Percentiles rank a stretch among this genome's conserved stretches.
Conservation (phyloP, 2,888 invertebrate species). For the Sinotaia quadrata region DNA sequence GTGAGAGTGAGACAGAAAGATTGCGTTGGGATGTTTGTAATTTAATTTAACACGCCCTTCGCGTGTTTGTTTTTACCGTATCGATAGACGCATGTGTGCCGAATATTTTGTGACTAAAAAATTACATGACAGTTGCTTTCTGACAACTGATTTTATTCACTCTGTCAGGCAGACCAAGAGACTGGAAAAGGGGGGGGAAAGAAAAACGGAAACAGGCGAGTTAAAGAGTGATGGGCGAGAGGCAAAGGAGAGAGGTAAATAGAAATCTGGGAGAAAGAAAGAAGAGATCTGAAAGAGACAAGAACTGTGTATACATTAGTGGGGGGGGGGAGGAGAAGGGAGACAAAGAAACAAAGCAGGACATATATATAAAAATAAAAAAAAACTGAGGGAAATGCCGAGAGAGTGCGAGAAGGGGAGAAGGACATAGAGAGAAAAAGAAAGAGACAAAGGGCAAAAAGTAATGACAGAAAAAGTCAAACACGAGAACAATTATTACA, state of each 20-base stretch:
- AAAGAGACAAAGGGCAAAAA: slow-evolving; percentile 7
- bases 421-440: slow-evolving; percentile 20
- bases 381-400: not conserved
- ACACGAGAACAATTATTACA: not conserved
- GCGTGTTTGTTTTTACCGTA: no score
- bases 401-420: not conserved
- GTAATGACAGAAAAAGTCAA: not conserved
- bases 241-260: not conserved
- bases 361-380: slow-evolving; percentile 5
- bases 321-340: slow-evolving; percentile 5
- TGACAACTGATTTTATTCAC: no score
- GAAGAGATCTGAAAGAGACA: slow-evolving; percentile 5
- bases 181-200: slow-evolving; percentile 19
- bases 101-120: no score
- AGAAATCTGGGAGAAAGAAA: not conserved
- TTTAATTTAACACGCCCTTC: no score
- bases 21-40: no score
- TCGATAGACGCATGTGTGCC: no score
- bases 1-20: no score
- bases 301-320: no score
- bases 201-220: slow-evolving; percentile 11
- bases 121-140: no score
- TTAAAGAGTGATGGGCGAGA: slow-evolving; percentile 3
- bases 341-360: slow-evolving; percentile 5
- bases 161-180: no score